A percentile compares a stretch with the other conserved stretches of the same genome.
phyloP scores from a whole-genome alignment of 2,113 vertebrate species.

The Panurus biarmicus region DNA sequence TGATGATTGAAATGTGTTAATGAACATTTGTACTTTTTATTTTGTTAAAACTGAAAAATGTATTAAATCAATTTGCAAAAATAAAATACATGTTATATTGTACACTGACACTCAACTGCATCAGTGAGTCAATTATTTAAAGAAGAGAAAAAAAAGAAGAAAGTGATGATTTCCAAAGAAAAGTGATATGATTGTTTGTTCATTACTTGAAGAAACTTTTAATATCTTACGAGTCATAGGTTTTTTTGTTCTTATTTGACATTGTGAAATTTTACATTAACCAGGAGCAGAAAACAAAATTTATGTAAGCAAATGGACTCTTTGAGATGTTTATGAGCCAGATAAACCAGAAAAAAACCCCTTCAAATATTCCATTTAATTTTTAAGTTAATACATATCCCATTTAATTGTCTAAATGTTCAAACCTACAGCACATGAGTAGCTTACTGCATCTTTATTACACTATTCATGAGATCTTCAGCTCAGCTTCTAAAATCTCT shows the following conservation, averaged over 20 bases:
- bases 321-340: background rate
- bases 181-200: background rate
- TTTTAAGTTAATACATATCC: background rate
- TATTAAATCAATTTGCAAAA: background rate
- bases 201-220: background rate
- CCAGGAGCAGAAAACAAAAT: background rate
- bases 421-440: background rate
- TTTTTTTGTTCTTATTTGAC: background rate
- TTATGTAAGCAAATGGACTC: background rate
- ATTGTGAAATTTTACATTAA: background rate
- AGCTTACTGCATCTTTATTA: background rate
- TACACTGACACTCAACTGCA: background rate
- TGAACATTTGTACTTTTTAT: background rate
- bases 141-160: background rate
- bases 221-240: background rate
- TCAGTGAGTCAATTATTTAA: background rate
- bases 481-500: background rate
- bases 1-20: background rate
- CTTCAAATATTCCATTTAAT: accelerated
- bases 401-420: background rate
- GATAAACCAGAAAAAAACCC: background rate
- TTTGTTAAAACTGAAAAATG: background rate
- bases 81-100: background rate
- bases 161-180: background rate
- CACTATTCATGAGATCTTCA: background rate